phyloP scores from a whole-genome alignment of 2,888 invertebrate genomes.

The Stenodera caucasica region DNA sequence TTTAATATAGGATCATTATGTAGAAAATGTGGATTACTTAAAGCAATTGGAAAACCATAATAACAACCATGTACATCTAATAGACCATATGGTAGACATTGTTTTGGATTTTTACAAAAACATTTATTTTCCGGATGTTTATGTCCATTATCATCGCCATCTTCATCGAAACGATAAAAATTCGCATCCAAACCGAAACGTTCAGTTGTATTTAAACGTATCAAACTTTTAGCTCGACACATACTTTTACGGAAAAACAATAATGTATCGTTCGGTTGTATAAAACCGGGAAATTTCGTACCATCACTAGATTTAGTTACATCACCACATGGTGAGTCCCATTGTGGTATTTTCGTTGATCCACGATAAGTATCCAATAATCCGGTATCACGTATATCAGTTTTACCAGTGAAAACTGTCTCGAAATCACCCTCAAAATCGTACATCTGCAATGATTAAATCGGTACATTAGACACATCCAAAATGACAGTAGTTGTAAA shows the following conservation, averaged over 20 bases:
- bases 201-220: constrained; percentile 63
- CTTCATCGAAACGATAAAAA: constrained; percentile 74
- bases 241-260: constrained; percentile 82
- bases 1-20: constrained; percentile 68
- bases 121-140: constrained; percentile 75
- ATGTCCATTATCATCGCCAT: constrained; percentile 77
- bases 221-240: constrained; percentile 79
- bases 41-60: constrained; percentile 86
- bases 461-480: background rate
- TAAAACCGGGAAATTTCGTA: constrained; percentile 76
- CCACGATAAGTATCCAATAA: constrained; percentile 78
- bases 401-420: constrained; percentile 74
- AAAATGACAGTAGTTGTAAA: background rate
- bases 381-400: constrained; percentile 65
- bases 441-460: constrained; percentile 69
- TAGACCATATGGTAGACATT: constrained; percentile 73
- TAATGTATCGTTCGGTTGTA: constrained; percentile 68
- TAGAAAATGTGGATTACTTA: constrained; percentile 87
- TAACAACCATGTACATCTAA: constrained; percentile 86
- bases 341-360: constrained; percentile 72
- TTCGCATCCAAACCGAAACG: constrained; percentile 67
- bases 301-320: constrained; percentile 81
- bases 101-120: constrained; percentile 66
- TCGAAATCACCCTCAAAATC: constrained; percentile 79
- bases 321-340: constrained; percentile 76